A percentile compares a stretch with the other conserved stretches of the same genome.
phyloP scores from a whole-genome alignment of 1,140 invertebrate species.

The Zaprionus capensis region DNA sequence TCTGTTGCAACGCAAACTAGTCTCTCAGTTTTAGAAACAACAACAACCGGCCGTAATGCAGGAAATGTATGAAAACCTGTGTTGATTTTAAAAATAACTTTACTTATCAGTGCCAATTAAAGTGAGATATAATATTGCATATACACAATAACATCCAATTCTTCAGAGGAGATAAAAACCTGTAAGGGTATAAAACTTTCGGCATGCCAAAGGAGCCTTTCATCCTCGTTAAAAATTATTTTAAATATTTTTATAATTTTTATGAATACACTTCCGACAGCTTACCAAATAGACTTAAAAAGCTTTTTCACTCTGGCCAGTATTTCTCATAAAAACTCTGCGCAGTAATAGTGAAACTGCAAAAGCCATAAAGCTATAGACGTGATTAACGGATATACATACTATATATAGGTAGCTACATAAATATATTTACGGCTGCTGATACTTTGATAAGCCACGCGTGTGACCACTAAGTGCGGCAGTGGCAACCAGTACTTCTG shows the following conservation, averaged over 20 bases:
- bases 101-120: no score
- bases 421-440: constrained; percentile 7
- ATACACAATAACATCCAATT: no score
- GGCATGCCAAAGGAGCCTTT: no score
- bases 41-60: no score
- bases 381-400: background rate
- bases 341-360: background rate
- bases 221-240: no score
- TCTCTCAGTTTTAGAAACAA: no score
- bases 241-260: background rate
- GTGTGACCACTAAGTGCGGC: constrained; percentile 52
- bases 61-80: no score
- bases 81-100: no score
- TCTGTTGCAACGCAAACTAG: no score
- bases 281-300: background rate
- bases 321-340: background rate
- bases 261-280: background rate
- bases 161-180: no score
- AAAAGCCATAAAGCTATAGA: background rate
- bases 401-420: background rate
- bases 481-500: constrained; percentile 6
- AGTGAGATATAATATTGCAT: no score
- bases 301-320: background rate
- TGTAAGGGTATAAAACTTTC: no score
- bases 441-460: constrained; percentile 72